Percentiles rank a stretch among this genome's conserved stretches.
phyloP scores from a whole-genome alignment of 2,113 vertebrate species.

The Cavia porcellus region DNA sequence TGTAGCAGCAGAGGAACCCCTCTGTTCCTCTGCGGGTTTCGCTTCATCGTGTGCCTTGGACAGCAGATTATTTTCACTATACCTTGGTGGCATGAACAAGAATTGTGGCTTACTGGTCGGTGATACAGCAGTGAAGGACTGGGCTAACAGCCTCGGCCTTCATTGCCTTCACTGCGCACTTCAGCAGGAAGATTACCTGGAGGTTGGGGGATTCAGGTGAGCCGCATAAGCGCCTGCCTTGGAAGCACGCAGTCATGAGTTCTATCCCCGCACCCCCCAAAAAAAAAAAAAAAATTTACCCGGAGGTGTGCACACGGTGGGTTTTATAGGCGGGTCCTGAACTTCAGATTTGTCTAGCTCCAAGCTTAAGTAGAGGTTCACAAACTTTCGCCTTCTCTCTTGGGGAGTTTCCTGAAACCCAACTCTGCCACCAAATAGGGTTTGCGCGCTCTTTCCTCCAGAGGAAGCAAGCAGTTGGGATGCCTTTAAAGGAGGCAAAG shows the following conservation, averaged over 20 bases:
- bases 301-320: not conserved
- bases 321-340: not conserved
- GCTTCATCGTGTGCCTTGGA: not conserved
- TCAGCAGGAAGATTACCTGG: not conserved
- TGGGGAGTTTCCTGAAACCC: slow-evolving; percentile 1
- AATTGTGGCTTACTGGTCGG: slow-evolving; percentile 30
- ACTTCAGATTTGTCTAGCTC: not conserved
- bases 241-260: too few species aligned
- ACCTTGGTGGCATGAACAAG: not conserved
- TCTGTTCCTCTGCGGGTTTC: not conserved
- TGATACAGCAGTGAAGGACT: not conserved
- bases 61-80: not conserved
- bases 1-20: not conserved
- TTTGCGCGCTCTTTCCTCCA: not conserved
- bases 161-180: not conserved
- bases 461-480: not conserved
- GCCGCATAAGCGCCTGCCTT: too few species aligned
- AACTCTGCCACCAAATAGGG: not conserved
- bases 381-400: not conserved
- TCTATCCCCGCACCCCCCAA: too few species aligned
- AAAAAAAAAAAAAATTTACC: too few species aligned
- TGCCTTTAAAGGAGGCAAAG: not conserved
- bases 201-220: not conserved
- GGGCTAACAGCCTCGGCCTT: not conserved
- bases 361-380: not conserved